Conservation (phyloP, 2,888 invertebrate genomes). For the Coleophora flavipennella region DNA sequence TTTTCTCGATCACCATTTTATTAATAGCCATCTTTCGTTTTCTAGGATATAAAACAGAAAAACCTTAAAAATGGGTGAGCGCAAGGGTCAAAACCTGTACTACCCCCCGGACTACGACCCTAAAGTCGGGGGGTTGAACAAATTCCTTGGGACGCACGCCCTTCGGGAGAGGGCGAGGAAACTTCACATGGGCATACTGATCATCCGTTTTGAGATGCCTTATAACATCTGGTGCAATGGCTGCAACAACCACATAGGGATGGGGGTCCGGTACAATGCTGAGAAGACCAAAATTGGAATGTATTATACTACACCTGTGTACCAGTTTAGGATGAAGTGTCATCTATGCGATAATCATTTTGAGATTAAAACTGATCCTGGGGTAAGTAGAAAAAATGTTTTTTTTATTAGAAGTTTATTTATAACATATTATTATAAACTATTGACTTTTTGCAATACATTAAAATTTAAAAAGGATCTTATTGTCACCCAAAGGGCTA, state of each 20-base stretch:
- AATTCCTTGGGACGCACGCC: slow-evolving; percentile 95
- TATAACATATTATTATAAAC: no score
- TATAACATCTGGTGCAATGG: slow-evolving; percentile 99
- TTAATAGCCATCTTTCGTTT: no score
- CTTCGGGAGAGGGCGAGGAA: slow-evolving; percentile 96
- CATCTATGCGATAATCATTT: slow-evolving; percentile 98
- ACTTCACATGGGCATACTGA: slow-evolving; percentile 93
- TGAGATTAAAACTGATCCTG: slow-evolving; percentile 98
- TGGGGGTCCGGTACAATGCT: slow-evolving; percentile 98
- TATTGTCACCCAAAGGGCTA: no score
- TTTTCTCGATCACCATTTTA: no score
- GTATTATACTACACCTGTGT: slow-evolving; percentile 98
- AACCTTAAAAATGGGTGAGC: slow-evolving; percentile 91
- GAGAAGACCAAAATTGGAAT: slow-evolving; percentile 95
- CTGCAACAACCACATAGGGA: slow-evolving; percentile 98
- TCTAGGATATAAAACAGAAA: no score
- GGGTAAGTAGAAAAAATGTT: slow-evolving; percentile 68
- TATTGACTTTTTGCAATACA: no score
- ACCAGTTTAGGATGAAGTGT: slow-evolving; percentile 99
- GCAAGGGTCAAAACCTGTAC: slow-evolving; percentile 97
- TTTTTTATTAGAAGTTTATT: no score
- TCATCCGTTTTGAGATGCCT: slow-evolving; percentile 99
- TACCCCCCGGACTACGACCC: slow-evolving; percentile 99
- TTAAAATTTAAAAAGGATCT: no score
- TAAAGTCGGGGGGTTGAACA: slow-evolving; percentile 93